Evolutionary conservation across 2,888 invertebrate species (phyloP).

Genomic region (Parascotia fuliginaria): DNA sequence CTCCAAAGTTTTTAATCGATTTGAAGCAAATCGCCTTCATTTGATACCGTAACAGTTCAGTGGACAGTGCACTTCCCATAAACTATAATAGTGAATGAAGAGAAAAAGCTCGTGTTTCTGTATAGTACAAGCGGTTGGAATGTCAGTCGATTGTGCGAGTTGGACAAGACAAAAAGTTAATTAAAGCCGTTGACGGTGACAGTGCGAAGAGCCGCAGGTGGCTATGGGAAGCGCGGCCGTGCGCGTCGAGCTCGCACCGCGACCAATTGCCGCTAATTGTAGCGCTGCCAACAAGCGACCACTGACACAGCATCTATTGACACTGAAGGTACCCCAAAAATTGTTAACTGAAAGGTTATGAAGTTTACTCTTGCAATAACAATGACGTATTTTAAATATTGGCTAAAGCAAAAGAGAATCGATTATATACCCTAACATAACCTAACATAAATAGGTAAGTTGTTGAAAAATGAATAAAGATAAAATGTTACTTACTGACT

Average conservation of each 20-base stretch:
- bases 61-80: slow-evolving; percentile 47
- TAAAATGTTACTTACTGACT: no score
- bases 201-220: slow-evolving; percentile 68
- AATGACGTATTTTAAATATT: no score
- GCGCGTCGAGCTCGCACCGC: slow-evolving; percentile 77
- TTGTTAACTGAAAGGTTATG: slow-evolving; percentile 5
- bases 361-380: slow-evolving; percentile 2
- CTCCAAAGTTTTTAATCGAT: slow-evolving; percentile 31
- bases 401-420: no score
- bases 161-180: slow-evolving; percentile 78
- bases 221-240: slow-evolving; percentile 84
- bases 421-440: no score
- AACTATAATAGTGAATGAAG: slow-evolving; percentile 44
- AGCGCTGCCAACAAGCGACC: slow-evolving; percentile 56
- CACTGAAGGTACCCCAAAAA: slow-evolving; percentile 25
- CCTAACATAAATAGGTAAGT: no score
- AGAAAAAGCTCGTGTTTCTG: slow-evolving; percentile 45
- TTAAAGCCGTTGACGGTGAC: slow-evolving; percentile 70
- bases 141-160: slow-evolving; percentile 66
- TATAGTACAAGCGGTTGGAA: slow-evolving; percentile 56
- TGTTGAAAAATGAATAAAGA: no score
- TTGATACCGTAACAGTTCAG: slow-evolving; percentile 39
- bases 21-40: slow-evolving; percentile 25
- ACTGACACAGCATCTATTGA: slow-evolving; percentile 43
- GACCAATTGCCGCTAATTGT: slow-evolving; percentile 83